Evolutionary conservation across 2,797 vertebrate species (phyloP), one percentile per base, ranked within the genome.

Genomic region (Molossus alvarezi): DNA sequence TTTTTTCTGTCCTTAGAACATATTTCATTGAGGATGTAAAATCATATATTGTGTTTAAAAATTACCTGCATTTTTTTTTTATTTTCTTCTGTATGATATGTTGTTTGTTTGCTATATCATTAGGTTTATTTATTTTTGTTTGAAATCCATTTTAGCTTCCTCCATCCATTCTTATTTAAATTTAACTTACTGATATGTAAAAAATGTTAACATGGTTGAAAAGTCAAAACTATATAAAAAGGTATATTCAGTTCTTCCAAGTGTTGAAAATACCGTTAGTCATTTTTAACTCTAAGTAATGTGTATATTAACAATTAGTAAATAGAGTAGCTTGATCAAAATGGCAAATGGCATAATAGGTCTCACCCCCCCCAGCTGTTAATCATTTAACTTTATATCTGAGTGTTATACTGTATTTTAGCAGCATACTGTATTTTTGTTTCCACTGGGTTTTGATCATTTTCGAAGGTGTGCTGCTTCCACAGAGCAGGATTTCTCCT

Each of bases 201-300:
- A 77, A 55, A 77, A 55, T 18, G 88, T 71, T 89, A 89, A 53
- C 7, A 41, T 81, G 13, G 25, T 81, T 96, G 58, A 96, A 67
- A 88, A 76, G 60, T 57, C 94, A 89, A 65, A 88, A 45, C 73
- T 45, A 18, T 81, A 64, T 64, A 57, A 62, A 91, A 89, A 89
- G 9, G 3, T 25, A 57, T 84, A 84, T 41, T 91, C 2, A 77
- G 6, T 92, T 58, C 15, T 33, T 21, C 48, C 21, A 71, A 64
- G 29, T 81, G 57, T 88, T 71, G 60, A 48, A 91, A 92, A 53
- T 2, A 76, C 48, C 15, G 12, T 57, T 69, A 91, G 27, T 62
- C 12, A 65, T 60, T 90, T 91, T 93, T 80, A 77, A 37, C 37
- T 62, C 58, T 75, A 73, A 84, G 21, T 41, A 80, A 2, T 55